Percentiles rank a stretch among this genome's conserved stretches.
These are phyloP conservation scores for Proctacanthus coquilletti DNA, from an alignment of 1,140 invertebrate genomes.

Conservation along the genomic window DNA sequence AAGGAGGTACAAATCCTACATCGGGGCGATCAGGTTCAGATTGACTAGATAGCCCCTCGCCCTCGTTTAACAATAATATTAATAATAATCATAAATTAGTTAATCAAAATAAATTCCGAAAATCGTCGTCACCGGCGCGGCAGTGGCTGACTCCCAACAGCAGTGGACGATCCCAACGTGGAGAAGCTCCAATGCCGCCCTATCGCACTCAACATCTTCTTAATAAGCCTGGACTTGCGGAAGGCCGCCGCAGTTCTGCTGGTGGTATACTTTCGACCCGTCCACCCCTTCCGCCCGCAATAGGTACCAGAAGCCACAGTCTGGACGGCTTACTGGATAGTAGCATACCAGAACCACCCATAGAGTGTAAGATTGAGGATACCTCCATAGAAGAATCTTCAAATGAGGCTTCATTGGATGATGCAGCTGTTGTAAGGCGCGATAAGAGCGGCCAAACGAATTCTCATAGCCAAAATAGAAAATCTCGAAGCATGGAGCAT, in stretches of 20 bases:
- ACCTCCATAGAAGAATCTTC: not conserved
- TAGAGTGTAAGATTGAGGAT: constrained; percentile 6
- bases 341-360: not conserved
- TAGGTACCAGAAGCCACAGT: constrained; percentile 25
- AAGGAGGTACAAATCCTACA: constrained; percentile 1
- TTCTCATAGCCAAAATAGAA: constrained; percentile 25
- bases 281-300: constrained; percentile 14
- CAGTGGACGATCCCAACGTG: constrained; percentile 11
- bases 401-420: no score
- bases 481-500: constrained; percentile 53
- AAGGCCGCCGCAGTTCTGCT: constrained; percentile 17
- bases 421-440: constrained; percentile 12
- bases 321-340: constrained; percentile 25
- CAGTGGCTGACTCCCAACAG: constrained; percentile 6
- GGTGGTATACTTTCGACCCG: constrained; percentile 14
- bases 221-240: constrained; percentile 17
- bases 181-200: constrained; percentile 16
- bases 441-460: constrained; percentile 12
- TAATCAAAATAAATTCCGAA: constrained; percentile 33
- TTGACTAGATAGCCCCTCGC: constrained; percentile 55
- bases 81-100: constrained; percentile 30
- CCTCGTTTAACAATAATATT: constrained; percentile 21
- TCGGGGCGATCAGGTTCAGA: constrained; percentile 29
- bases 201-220: constrained; percentile 27
- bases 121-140: constrained; percentile 44